phyloP scores from a whole-genome alignment of 2,888 invertebrate species.

The Epistrophe eligans region DNA sequence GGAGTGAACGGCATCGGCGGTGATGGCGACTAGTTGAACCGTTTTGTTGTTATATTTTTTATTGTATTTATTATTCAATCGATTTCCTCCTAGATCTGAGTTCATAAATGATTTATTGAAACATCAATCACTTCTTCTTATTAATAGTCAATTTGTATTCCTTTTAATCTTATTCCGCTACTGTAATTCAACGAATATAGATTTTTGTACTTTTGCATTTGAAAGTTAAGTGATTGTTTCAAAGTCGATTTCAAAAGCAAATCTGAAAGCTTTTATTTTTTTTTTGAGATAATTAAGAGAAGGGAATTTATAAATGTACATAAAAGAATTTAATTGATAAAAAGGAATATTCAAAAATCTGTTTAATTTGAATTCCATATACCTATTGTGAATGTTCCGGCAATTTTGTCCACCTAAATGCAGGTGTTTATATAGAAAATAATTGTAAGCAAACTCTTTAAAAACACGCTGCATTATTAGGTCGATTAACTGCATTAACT shows the following conservation, averaged over 20 bases:
- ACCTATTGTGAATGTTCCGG: too few species aligned
- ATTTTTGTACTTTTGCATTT: conserved; percentile 10
- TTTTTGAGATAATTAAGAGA: neutral
- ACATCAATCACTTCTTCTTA: conserved; percentile 12
- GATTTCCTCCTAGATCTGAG: neutral
- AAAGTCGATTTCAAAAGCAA: neutral
- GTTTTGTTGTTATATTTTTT: conserved; percentile 13
- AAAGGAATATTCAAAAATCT: too few species aligned
- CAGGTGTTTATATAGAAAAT: too few species aligned
- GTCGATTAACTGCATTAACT: too few species aligned
- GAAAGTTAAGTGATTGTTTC: neutral
- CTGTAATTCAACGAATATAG: neutral
- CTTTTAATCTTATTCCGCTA: neutral
- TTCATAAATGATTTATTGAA: conserved; percentile 3
- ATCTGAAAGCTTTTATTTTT: neutral
- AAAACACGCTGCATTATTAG: too few species aligned
- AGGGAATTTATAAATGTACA: neutral
- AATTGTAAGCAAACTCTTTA: too few species aligned
- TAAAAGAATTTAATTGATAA: too few species aligned
- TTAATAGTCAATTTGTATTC: conserved; percentile 5
- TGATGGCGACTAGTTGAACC: neutral
- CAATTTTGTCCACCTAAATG: too few species aligned
- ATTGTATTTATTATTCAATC: conserved; percentile 38
- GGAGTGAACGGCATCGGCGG: neutral
- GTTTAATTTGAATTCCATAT: too few species aligned